Conservation (phyloP, 2,888 invertebrate species). For the Conistra vaccinii region DNA sequence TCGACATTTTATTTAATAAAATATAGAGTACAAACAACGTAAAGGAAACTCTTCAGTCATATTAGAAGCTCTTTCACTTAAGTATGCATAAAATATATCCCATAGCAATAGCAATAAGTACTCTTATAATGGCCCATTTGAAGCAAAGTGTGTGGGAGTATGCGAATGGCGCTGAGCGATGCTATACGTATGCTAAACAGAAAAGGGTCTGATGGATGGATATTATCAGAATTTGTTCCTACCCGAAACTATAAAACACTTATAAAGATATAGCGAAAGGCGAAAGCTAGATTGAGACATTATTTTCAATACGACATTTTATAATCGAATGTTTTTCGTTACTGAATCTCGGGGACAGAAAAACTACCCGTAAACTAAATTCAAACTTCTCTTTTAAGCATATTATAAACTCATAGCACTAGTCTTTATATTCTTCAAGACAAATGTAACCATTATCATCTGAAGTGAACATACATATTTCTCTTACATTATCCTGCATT, state of each 20-base stretch:
- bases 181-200: slow-evolving; percentile 85
- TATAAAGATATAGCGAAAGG: slow-evolving; percentile 18
- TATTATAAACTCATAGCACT: not conserved
- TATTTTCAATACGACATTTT: not conserved
- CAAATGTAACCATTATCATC: slow-evolving; percentile 6
- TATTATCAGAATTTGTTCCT: slow-evolving; percentile 69
- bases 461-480: slow-evolving; percentile 35
- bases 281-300: slow-evolving; percentile 17
- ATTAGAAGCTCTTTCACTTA: slow-evolving; percentile 50
- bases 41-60: slow-evolving; percentile 21
- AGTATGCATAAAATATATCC: slow-evolving; percentile 54
- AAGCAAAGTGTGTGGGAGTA: slow-evolving; percentile 64
- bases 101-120: slow-evolving; percentile 64
- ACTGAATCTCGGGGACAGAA: not conserved
- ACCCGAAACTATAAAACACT: slow-evolving; percentile 33
- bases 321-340: not conserved
- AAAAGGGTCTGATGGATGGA: slow-evolving; percentile 78
- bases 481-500: not conserved
- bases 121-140: slow-evolving; percentile 65
- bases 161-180: slow-evolving; percentile 75
- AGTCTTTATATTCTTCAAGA: not conserved
- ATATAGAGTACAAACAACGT: too few relatives aligned
- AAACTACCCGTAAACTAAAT: not conserved
- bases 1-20: too few relatives aligned
- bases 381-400: not conserved